phyloP scores from a whole-genome alignment of 2,113 vertebrate species.

The Ancistrus triradiatus region DNA sequence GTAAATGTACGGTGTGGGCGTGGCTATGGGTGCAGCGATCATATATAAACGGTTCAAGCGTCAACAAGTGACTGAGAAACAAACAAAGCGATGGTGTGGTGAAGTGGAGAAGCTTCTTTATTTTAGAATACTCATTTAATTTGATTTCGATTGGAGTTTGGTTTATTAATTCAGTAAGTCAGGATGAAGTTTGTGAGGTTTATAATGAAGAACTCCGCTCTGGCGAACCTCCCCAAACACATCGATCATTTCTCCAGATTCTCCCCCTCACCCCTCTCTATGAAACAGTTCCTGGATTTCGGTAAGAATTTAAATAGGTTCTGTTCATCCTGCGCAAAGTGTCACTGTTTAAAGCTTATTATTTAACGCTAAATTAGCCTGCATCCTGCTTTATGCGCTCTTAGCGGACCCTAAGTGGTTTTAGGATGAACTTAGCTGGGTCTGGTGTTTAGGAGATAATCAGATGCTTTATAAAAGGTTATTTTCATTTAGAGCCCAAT shows the following conservation, averaged over 20 bases:
- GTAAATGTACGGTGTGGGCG: not conserved
- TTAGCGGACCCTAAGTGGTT: too few relatives aligned
- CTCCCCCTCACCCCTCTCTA: slow-evolving; percentile 84
- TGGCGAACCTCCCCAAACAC: slow-evolving; percentile 75
- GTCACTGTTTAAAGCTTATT: too few relatives aligned
- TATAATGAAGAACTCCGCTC: slow-evolving; percentile 65
- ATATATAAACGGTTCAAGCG: not conserved
- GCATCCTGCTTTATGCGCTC: too few relatives aligned
- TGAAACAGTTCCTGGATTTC: slow-evolving; percentile 88
- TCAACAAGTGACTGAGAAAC: not conserved
- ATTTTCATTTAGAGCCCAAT: too few relatives aligned
- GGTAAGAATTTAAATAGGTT: slow-evolving; percentile 75
- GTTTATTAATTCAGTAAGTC: not conserved
- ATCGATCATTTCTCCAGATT: slow-evolving; percentile 87
- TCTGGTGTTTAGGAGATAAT: too few relatives aligned
- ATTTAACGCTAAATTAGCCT: too few relatives aligned
- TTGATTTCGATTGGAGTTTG: not conserved
- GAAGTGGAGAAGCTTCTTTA: not conserved
- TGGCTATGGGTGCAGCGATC: not conserved
- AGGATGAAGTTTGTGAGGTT: slow-evolving; percentile 74
- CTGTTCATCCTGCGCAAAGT: too few relatives aligned
- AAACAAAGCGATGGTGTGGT: not conserved
- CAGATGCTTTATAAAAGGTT: too few relatives aligned
- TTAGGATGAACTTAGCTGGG: too few relatives aligned
- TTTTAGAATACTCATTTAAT: not conserved